Conservation (phyloP, 1,140 invertebrate genomes). For the Scylla paramamosain region DNA sequence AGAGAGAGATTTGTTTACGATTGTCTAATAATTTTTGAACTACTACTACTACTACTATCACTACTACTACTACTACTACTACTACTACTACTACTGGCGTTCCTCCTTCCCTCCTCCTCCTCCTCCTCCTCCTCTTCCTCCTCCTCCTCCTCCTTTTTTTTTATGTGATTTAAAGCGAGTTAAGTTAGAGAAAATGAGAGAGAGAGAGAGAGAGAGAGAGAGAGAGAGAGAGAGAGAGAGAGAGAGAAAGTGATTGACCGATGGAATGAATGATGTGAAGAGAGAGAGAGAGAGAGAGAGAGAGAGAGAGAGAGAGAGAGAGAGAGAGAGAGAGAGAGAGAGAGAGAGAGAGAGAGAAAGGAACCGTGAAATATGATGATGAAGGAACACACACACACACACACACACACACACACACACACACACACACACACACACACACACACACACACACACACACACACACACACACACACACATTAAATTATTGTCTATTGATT, state of each 20-base stretch:
- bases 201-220: neutral
- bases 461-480: neutral
- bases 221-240: neutral
- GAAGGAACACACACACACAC: neutral
- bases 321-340: neutral
- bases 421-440: conserved; percentile 32
- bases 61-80: conserved; percentile 3
- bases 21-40: no score
- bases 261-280: no score
- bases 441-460: neutral
- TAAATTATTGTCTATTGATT: no score
- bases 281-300: no score
- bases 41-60: neutral
- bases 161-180: no score
- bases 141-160: neutral
- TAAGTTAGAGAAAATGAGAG: neutral
- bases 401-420: conserved; percentile 36
- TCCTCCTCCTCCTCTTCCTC: no score
- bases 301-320: neutral
- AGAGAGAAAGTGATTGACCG: neutral
- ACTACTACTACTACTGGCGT: no score
- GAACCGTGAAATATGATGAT: neutral
- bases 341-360: neutral
- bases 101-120: no score
- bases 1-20: no score